Evolutionary conservation across 2,113 vertebrate species (phyloP), one percentile per base, ranked within the genome.

Genomic region (Rhinichthys klamathensis): DNA sequence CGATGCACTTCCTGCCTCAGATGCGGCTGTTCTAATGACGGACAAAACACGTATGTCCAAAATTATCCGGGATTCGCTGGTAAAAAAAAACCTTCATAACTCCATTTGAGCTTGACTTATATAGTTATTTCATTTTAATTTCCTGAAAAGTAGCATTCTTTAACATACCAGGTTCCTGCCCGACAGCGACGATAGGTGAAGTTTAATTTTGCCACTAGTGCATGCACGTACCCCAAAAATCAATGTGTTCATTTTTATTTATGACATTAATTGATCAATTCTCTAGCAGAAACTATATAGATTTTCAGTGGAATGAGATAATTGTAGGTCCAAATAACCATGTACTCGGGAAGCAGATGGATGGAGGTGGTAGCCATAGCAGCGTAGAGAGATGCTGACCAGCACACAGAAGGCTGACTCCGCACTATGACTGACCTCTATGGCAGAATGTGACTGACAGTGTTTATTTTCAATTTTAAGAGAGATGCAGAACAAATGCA

Each of bases 341-440:
- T 35, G 32, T 5, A 6, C 51, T 58, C 18, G 12, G 15, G 16
- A 25, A 61, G n/a, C 58, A 65, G 41, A 80, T 80, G 58, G 41
- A 80, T 25, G 41, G n/a, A 74, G 72, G 41, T 74, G 41, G 44
- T 80, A 23, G 51, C 21, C 21, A 6, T 80, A n/a, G 54, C 76
- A 60, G 54, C 6, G 1, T 21, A 15, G 58, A 79, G 77, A 80
- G 78, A 80, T 80, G 58, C 58, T 80, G 58, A 80, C 38, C 38
- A 46, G 58, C 58, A 63, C 58, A 80, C 78, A 80, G 78, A 65
- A 80, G 25, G 78, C 58, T 65, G 58, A 80, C 41, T 63, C 38
- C 10, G 38, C 78, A 65, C 13, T 12, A 27, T 46, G n/a, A 80
- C 58, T 80, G 78, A 80, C 38, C 78, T 80, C 78, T 80, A 16